phyloP scores from a whole-genome alignment of 1,140 invertebrate genomes.

The Platyura marginata region DNA sequence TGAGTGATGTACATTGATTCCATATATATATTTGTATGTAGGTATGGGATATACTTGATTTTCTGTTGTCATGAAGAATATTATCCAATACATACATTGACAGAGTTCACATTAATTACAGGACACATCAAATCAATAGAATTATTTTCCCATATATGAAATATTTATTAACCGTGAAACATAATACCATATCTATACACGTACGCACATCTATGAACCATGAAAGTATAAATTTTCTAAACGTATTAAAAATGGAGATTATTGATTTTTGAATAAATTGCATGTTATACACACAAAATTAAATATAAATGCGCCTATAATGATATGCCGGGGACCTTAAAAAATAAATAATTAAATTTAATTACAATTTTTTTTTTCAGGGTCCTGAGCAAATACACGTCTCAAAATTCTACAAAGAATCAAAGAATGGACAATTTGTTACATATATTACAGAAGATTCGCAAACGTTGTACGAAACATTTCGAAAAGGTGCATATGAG shows the following conservation, averaged over 20 bases:
- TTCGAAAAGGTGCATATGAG: slow-evolving; percentile 77
- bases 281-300: background rate
- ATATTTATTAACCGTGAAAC: too few species aligned
- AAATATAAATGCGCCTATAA: background rate
- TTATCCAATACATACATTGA: too few species aligned
- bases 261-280: background rate
- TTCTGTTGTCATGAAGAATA: too few species aligned
- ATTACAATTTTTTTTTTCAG: slow-evolving; percentile 35
- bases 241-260: background rate
- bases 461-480: slow-evolving; percentile 76
- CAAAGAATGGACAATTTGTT: slow-evolving; percentile 75
- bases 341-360: background rate
- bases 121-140: too few species aligned
- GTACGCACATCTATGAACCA: background rate
- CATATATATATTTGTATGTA: too few species aligned
- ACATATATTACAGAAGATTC: slow-evolving; percentile 75
- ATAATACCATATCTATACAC: background rate
- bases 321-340: background rate
- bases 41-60: too few species aligned
- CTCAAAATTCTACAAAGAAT: slow-evolving; percentile 82
- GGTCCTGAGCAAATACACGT: slow-evolving; percentile 76
- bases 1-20: too few species aligned
- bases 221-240: background rate
- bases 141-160: too few species aligned
- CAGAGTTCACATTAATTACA: too few species aligned